Evolutionary conservation across 1,140 invertebrate genomes (phyloP), one percentile per base, ranked within the genome.

Genomic region (Holcopasites calliopsidis): DNA sequence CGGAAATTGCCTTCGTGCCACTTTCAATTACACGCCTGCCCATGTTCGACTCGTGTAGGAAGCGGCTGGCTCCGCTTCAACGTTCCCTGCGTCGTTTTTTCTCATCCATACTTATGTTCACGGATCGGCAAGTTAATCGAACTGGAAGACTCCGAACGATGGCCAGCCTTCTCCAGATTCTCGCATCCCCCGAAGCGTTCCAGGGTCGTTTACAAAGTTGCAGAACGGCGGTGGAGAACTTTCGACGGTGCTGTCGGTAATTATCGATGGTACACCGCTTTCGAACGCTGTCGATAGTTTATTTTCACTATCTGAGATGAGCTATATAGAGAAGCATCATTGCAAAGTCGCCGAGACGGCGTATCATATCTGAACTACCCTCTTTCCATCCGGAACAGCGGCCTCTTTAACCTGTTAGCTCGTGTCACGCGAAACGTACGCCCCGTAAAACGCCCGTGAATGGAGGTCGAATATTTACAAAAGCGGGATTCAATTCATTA

Each of bases 1-100:
- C 40, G 28, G 54, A 58, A 60, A 60, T 70, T 60, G 52, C 40
- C n/a, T 47, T 28, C 38, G 54, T 3, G 68, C 68, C 33, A 47
- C 55, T 60, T 70, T 70, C 68, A 60, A 33, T 60, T 70, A 70
- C 31, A 26, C 54, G 26, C 26, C 44, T 47, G 40, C 21, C 16
- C 66, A 23, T 55, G 68, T 60, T 60, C 68, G 38, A 57, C 38
- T 11, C 16, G 31, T 57, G 40, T 31, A 26, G 16, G 6, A 33
- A 47, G n/a, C 28, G 8, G 28, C 11, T 42, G 0, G 38, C 3
- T 23, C 23, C 6, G 42, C 35, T 44, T 33, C 11, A 13, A 7
- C n/a, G 1, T 42, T 16, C 2, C 6, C 2, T 21, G 28, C n/a
- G 26, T 47, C 7, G 47, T 69, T 68, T 68, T 21, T 71, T 38